Percentiles rank a stretch among this genome's conserved stretches.
phyloP scores from a whole-genome alignment of 2,888 invertebrate species.

The Agrochola macilenta region DNA sequence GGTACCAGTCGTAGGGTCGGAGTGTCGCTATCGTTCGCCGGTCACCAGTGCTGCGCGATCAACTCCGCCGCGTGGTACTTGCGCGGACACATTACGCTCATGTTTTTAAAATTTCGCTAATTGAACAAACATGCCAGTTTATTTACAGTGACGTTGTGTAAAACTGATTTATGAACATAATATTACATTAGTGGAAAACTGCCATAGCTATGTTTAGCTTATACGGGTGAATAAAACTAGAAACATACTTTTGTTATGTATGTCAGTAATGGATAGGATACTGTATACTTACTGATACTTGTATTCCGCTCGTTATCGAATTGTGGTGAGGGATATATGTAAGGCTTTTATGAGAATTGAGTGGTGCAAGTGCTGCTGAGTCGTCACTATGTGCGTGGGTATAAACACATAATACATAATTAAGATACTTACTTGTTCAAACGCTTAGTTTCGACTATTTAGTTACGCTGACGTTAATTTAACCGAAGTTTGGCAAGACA shows the following conservation, averaged over 20 bases:
- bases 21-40: slow-evolving; percentile 88
- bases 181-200: slow-evolving; percentile 78
- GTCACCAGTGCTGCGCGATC: slow-evolving; percentile 87
- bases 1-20: slow-evolving; percentile 86
- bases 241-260: slow-evolving; percentile 69
- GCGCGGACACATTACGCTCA: slow-evolving; percentile 73
- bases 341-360: slow-evolving; percentile 59
- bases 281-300: slow-evolving; percentile 70
- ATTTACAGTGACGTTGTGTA: slow-evolving; percentile 86
- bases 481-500: slow-evolving; percentile 61
- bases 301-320: slow-evolving; percentile 73
- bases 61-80: slow-evolving; percentile 84
- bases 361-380: slow-evolving; percentile 63
- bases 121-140: slow-evolving; percentile 81
- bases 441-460: slow-evolving; percentile 46
- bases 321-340: slow-evolving; percentile 69
- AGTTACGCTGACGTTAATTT: slow-evolving; percentile 41
- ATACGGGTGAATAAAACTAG: slow-evolving; percentile 80
- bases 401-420: slow-evolving; percentile 47
- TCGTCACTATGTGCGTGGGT: slow-evolving; percentile 56
- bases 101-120: slow-evolving; percentile 74
- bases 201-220: slow-evolving; percentile 72
- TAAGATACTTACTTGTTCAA: slow-evolving; percentile 40
- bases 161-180: slow-evolving; percentile 76
- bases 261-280: slow-evolving; percentile 68